Conservation (phyloP, 1,140 invertebrate species). For the Octopus sinensis region DNA sequence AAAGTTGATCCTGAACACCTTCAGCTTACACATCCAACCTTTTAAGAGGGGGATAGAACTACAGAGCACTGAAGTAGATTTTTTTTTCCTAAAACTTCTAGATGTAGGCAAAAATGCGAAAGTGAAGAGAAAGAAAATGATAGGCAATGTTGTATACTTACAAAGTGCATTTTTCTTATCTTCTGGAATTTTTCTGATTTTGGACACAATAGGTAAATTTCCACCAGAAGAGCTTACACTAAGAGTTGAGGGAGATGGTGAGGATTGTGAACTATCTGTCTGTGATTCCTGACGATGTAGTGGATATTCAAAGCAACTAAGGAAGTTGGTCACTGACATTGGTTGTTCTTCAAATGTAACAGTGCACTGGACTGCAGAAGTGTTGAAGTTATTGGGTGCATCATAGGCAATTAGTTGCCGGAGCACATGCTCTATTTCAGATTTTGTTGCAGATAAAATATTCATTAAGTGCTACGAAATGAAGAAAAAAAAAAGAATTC, state of each 20-base stretch:
- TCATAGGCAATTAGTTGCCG: conserved; percentile 30
- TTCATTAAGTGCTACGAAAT: conserved; percentile 21
- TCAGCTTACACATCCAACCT: not conserved
- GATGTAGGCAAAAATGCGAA: no score
- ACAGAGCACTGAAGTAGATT: no score
- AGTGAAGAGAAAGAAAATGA: no score
- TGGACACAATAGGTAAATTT: conserved; percentile 23
- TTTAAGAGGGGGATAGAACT: no score
- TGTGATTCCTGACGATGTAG: conserved; percentile 29
- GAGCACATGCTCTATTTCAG: conserved; percentile 39
- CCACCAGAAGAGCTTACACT: conserved; percentile 21
- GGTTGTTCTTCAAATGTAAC: conserved; percentile 35
- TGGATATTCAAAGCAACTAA: conserved; percentile 46
- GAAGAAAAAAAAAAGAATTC: not conserved
- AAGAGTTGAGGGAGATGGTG: not conserved
- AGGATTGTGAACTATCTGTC: not conserved
- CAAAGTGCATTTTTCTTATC: conserved; percentile 40
- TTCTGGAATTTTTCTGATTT: conserved; percentile 40
- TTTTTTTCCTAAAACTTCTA: no score
- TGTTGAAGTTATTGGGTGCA: conserved; percentile 10
- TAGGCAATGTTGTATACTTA: conserved; percentile 20
- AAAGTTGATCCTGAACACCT: conserved; percentile 35
- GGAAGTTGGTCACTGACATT: conserved; percentile 37
- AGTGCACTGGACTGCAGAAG: conserved; percentile 14
- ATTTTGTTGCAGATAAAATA: conserved; percentile 35